Evolutionary conservation across 2,113 vertebrate species (phyloP), one percentile per base, ranked within the genome.

Genomic region (Ariopsis seemanni): DNA sequence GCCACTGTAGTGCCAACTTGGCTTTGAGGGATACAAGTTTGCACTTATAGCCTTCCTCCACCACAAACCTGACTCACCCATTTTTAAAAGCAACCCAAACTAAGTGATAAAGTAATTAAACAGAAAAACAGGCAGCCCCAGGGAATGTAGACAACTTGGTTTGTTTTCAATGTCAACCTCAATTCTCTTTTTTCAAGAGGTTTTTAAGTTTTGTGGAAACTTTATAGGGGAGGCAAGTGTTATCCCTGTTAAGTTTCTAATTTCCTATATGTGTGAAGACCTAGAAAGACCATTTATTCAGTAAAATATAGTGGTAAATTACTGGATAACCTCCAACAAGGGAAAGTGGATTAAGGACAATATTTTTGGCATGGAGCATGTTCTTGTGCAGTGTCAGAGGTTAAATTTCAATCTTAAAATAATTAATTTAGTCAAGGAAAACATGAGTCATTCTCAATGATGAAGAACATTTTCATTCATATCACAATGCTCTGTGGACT

Each of bases 401-500:
- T 87, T 82, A 74, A 67, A 75, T 55, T 75, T 65, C 34, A 27
- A 84, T 82, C 86, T 63, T 71, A 90, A 74, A 58, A 72, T 69
- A 75, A 88, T 85, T 86, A 85, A 90, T 86, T 86, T 60, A 72
- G 80, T 71, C 4, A 30, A 78, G 87, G 91, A 90, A 91, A 91
- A 90, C 83, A 90, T 90, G 87, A 90, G 80, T 90, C 91, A 90
- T 71, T 85, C 85, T 63, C 55, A 30, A 50, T 85, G 72, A 82
- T 82, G 79, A 87, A 88, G 85, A 87, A 86, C 60, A 85, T 74
- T 84, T 85, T 84, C 83, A 87, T 84, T 88, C 85, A 85, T 87
- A 82, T 88, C 72, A 87, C 67, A 90, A 88, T 88, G 89, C 91
- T 92, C 91, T 87, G 71, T 85, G 90, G 91, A 91, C 82, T 83